Conservation (phyloP, 2,888 invertebrate species). For the Acanthoscelides obtectus region DNA sequence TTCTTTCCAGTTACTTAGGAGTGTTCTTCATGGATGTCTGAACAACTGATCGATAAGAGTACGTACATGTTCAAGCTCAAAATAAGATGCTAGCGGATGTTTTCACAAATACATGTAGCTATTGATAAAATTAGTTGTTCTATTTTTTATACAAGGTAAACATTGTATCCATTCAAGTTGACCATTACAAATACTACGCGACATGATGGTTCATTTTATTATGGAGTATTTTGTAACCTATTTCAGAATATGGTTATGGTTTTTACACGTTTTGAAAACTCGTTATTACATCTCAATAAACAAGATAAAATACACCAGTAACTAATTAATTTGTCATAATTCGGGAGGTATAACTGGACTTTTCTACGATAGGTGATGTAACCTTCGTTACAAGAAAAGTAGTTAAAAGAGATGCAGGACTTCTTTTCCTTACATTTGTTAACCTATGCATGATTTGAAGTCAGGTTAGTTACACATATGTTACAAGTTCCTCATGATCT, state of each 20-base stretch:
- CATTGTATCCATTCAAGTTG: slow-evolving; percentile 14
- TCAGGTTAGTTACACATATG: too few species aligned
- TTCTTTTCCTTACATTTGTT: too few species aligned
- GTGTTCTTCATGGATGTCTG: not conserved
- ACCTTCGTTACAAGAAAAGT: too few species aligned
- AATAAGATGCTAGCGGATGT: slow-evolving; percentile 14
- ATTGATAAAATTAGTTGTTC: slow-evolving; percentile 27
- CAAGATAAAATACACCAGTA: too few species aligned
- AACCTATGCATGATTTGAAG: too few species aligned
- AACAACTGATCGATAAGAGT: not conserved
- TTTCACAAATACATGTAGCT: slow-evolving; percentile 20
- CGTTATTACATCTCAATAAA: too few species aligned
- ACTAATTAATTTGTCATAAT: too few species aligned
- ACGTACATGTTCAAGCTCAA: slow-evolving; percentile 21
- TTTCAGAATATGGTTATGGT: not conserved
- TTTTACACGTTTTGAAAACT: too few species aligned
- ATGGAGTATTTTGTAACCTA: not conserved
- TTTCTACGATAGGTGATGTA: too few species aligned
- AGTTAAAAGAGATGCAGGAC: too few species aligned
- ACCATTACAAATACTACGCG: slow-evolving; percentile 16
- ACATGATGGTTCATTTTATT: not conserved
- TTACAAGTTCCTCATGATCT: not conserved
- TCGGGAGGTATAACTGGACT: too few species aligned
- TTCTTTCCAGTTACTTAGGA: too few species aligned
- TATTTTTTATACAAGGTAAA: slow-evolving; percentile 28